Percentiles rank a stretch among this genome's conserved stretches.
Evolutionary conservation across 2,797 vertebrate genomes (phyloP).

Genomic region (Buphagus erythrorhynchus): DNA sequence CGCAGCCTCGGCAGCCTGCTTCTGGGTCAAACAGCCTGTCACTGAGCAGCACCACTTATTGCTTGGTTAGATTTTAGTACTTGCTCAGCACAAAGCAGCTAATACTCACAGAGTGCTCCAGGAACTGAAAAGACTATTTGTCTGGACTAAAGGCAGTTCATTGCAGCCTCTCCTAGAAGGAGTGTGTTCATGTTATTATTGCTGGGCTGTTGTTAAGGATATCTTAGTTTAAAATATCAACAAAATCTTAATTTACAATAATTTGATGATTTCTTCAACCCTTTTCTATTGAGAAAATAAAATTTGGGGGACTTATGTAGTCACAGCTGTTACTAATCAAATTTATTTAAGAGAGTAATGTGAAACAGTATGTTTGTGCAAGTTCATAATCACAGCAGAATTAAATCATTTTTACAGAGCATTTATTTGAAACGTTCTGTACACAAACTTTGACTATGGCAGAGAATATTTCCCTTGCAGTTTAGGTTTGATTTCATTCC

Average conservation of each 20-base stretch:
- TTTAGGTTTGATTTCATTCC: constrained; percentile 27
- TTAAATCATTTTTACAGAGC: constrained; percentile 52
- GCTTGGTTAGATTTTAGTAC: not conserved
- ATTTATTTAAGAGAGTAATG: constrained; percentile 7
- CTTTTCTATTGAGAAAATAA: not conserved
- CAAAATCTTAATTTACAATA: not conserved
- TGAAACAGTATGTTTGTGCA: not conserved
- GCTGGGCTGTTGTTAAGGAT: not conserved
- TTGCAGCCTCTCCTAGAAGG: not conserved
- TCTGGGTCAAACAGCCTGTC: constrained; percentile 9
- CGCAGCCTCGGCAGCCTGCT: not conserved
- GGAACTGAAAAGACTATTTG: constrained; percentile 7
- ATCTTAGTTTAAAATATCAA: constrained; percentile 12
- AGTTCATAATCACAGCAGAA: constrained; percentile 30
- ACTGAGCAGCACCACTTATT: not conserved
- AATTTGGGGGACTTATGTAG: not conserved
- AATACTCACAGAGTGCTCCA: not conserved
- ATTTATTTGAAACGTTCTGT: constrained; percentile 41
- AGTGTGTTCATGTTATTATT: not conserved
- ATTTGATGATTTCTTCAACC: not conserved
- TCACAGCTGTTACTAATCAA: not conserved
- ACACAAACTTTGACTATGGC: constrained; percentile 30
- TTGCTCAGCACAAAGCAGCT: not conserved
- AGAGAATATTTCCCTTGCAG: not conserved
- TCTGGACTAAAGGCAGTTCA: constrained; percentile 17